A percentile compares a stretch with the other conserved stretches of the same genome.
Conservation (phyloP, 1,140 invertebrate genomes). For the Neoseiulus cucumeris region DNA sequence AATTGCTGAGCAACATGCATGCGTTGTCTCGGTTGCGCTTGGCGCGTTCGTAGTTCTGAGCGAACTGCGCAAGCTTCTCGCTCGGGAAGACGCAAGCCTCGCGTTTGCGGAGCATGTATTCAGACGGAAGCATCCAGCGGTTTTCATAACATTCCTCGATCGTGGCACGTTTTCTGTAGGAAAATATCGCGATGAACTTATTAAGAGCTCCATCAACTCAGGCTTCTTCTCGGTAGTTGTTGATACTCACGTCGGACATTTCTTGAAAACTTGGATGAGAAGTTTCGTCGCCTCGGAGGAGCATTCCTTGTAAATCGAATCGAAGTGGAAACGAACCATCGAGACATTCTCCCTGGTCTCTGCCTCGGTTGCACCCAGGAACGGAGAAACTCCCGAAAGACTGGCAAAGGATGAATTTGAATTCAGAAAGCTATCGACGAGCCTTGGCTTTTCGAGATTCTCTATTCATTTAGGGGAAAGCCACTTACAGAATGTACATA, state of each 20-base stretch:
- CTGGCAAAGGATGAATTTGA: slow-evolving; percentile 21
- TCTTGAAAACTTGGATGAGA: slow-evolving; percentile 82
- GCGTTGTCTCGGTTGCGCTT: slow-evolving; percentile 6
- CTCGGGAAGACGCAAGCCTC: slow-evolving; percentile 67
- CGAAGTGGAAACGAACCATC: slow-evolving; percentile 79
- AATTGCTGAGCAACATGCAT: not conserved
- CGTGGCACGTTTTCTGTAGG: slow-evolving; percentile 62
- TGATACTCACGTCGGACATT: slow-evolving; percentile 53
- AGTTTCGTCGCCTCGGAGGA: slow-evolving; percentile 84
- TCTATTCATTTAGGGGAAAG: too few relatives aligned
- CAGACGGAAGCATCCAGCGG: slow-evolving; percentile 72
- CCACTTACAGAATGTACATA: slow-evolving; percentile 56
- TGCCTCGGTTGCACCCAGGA: slow-evolving; percentile 52
- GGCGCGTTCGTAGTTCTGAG: slow-evolving; percentile 13
- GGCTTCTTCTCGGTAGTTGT: slow-evolving; percentile 17
- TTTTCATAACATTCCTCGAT: slow-evolving; percentile 86
- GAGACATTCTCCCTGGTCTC: slow-evolving; percentile 78
- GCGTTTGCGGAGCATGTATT: slow-evolving; percentile 77
- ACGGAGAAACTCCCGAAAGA: slow-evolving; percentile 78
- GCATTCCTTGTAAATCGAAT: slow-evolving; percentile 78
- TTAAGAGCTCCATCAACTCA: slow-evolving; percentile 6
- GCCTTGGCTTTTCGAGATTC: not conserved
- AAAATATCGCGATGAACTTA: slow-evolving; percentile 17
- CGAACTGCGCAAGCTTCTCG: slow-evolving; percentile 36
- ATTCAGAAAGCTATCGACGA: not conserved